phyloP scores from a whole-genome alignment of 2,797 vertebrate genomes.

The Tragopan temminckii region DNA sequence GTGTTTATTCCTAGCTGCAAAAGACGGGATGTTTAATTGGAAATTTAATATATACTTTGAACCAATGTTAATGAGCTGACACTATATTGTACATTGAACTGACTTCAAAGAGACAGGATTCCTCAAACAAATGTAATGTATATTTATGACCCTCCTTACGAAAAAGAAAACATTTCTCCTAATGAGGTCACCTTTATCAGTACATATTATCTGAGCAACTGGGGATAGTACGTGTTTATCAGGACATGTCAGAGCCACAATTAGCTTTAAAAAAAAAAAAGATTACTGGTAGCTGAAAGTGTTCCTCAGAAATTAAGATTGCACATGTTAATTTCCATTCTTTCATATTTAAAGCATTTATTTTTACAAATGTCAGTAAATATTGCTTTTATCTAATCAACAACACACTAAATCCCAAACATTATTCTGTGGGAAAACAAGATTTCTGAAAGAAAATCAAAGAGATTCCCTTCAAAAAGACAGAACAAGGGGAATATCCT shows the following conservation, averaged over 20 bases:
- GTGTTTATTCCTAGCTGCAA: conserved; percentile 70
- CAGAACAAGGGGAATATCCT: rapidly evolving
- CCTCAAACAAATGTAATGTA: conserved; percentile 65
- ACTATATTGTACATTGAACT: conserved; percentile 46
- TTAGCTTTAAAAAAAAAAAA: neutral
- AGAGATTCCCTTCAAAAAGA: neutral
- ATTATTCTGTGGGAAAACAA: neutral
- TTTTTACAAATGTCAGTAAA: neutral
- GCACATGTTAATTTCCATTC: neutral
- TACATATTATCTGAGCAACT: conserved; percentile 29
- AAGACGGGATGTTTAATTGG: conserved; percentile 63
- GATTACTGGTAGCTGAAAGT: neutral
- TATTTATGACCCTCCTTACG: conserved; percentile 66
- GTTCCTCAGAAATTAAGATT: neutral
- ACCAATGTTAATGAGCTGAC: conserved; percentile 69
- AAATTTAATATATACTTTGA: conserved; percentile 71
- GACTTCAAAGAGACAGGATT: conserved; percentile 61
- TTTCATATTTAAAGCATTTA: neutral
- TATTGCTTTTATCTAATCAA: neutral
- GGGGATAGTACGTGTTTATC: neutral
- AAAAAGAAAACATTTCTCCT: conserved; percentile 61
- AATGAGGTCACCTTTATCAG: conserved; percentile 70
- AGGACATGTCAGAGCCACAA: neutral
- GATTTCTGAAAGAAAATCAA: neutral
- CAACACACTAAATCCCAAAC: neutral